Percentiles rank a stretch among this genome's conserved stretches.
Conservation (phyloP, 2,888 invertebrate genomes). For the Clitarchus hookeri region DNA sequence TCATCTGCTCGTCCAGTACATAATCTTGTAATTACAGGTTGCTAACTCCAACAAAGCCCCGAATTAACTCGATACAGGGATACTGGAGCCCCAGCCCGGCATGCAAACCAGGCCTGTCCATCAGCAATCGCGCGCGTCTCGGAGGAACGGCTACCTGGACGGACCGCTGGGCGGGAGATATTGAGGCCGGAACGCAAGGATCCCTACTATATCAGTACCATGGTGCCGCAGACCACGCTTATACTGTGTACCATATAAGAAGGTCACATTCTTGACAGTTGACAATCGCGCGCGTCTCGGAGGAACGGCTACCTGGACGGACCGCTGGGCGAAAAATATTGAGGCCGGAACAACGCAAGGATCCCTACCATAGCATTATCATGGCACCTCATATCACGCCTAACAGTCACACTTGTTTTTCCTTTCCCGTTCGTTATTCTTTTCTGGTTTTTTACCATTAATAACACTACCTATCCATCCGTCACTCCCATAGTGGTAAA, state of each 20-base stretch:
- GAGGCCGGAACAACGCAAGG: background rate
- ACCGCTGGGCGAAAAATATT: background rate
- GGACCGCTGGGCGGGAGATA: background rate
- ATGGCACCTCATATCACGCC: too few relatives aligned
- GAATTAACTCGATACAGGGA: slow-evolving; percentile 21
- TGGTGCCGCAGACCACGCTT: too few relatives aligned
- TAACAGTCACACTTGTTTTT: too few relatives aligned
- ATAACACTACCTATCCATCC: too few relatives aligned
- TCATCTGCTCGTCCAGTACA: slow-evolving; percentile 23
- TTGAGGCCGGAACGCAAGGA: background rate
- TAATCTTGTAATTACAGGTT: slow-evolving; percentile 27
- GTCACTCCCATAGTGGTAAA: too few relatives aligned
- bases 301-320: background rate
- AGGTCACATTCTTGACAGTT: background rate
- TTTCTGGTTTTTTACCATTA: too few relatives aligned
- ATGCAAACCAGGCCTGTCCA: background rate
- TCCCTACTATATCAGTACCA: too few relatives aligned
- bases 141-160: background rate
- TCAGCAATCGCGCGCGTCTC: background rate
- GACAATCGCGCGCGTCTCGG: background rate
- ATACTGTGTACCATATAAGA: too few relatives aligned
- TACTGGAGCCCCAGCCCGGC: background rate
- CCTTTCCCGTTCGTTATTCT: too few relatives aligned
- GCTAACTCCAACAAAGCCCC: slow-evolving; percentile 23
- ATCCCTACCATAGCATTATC: too few relatives aligned